Base-by-base conservation (phyloP, 2,113 vertebrate genomes). In the Pseudorasbora parva region DNA sequence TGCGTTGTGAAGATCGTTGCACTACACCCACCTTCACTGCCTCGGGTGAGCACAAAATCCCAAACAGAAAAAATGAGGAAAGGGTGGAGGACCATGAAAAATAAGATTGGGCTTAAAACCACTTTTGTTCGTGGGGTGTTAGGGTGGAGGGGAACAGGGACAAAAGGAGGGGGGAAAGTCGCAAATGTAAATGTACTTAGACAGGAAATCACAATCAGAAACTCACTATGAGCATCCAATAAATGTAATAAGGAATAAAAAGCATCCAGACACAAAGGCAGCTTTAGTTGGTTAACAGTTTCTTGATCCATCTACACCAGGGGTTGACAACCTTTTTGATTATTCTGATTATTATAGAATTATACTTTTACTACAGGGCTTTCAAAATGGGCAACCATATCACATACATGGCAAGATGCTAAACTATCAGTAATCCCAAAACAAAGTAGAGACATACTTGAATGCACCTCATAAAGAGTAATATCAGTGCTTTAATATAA, bases 21-120 rank as follows among this genome's bases (percentile, higher is more conserved):
- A 25, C 25, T 15, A 64, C 62, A 66, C 62, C 27, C 62, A 33
- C 62, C 62, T 33, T 33, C 62, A 66, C 62, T 66, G 62, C 62
- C 62, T 66, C 62, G 30, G 62, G 62, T 9, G 15, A 66, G 62
- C 62, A 30, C 27, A 62, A 62, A 62, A 64, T 30, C 60, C 27
- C 6, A 8, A 64, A 17, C 12, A 64, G 25, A 64, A 64, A 64
- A 17, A 66, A 19, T 9, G 7, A 64, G 60, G 12, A 64, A 14
- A 64, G 27, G 60, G 27, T 1, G 3, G 60, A 30, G 27, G 14
- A 64, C 27, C 60, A 19, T 66, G 62, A 19, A 66, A 9, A 66
- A 37, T 17, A 66, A 21, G 17, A 37, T 37, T 64, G 30, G 15
- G 59, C 60, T 66, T 68, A 68, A 68, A 37, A 10, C 30, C 30